A percentile compares a stretch with the other conserved stretches of the same genome.
Conservation (phyloP, 2,797 vertebrate species). For the Bradypodion pumilum region DNA sequence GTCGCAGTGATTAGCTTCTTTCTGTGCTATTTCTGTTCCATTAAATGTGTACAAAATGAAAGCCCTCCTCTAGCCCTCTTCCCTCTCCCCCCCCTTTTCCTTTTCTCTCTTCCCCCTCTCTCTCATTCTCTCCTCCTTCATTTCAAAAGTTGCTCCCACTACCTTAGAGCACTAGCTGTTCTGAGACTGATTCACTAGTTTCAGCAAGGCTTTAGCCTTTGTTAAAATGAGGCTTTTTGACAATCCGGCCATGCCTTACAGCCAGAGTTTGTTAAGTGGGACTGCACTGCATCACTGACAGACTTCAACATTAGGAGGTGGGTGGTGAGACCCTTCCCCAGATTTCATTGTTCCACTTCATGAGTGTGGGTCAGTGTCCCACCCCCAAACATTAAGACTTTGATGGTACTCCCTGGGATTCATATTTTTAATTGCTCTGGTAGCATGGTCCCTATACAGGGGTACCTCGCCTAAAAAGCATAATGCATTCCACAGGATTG, state of each 20-base stretch:
- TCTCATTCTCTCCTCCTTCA: neutral
- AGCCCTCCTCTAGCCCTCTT: neutral
- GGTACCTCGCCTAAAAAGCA: too few species aligned
- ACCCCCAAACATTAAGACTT: neutral
- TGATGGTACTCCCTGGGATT: neutral
- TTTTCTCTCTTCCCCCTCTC: neutral
- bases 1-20: constrained; percentile 8
- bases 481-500: too few species aligned
- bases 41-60: constrained; percentile 13
- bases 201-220: constrained; percentile 13
- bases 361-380: neutral
- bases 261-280: constrained; percentile 6
- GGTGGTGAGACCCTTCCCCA: neutral
- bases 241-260: constrained; percentile 11
- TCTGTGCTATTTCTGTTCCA: neutral
- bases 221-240: constrained; percentile 18
- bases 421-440: neutral
- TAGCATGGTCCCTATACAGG: neutral
- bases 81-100: neutral
- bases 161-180: constrained; percentile 10
- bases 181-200: constrained; percentile 19
- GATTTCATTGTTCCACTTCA: neutral
- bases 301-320: neutral
- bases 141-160: neutral
- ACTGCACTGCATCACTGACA: neutral